Conservation (phyloP, 1,140 invertebrate species). For the Drosophila pachea region DNA sequence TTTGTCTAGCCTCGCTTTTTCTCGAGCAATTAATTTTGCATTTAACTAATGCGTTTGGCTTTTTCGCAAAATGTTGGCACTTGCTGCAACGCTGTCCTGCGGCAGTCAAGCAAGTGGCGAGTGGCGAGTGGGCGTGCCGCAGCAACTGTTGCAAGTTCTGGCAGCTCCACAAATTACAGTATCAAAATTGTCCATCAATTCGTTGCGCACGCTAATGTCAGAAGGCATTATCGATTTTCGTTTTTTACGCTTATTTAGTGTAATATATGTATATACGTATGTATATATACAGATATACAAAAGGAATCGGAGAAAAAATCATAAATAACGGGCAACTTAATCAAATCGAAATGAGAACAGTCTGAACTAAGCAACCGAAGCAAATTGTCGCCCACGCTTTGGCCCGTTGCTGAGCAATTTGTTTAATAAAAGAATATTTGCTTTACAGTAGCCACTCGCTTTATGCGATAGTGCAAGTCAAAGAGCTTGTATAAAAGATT, state of each 20-base stretch:
- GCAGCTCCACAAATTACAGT: constrained; percentile 60
- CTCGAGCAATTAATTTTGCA: constrained; percentile 65
- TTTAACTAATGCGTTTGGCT: constrained; percentile 68
- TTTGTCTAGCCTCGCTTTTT: constrained; percentile 34
- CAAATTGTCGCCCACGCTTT: constrained; percentile 47
- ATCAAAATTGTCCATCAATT: constrained; percentile 65
- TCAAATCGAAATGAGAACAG: constrained; percentile 50
- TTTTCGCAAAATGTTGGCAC: constrained; percentile 43
- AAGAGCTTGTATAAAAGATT: not conserved
- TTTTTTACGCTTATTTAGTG: constrained; percentile 33
- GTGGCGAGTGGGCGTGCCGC: too few relatives aligned
- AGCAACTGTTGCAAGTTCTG: constrained; percentile 1
- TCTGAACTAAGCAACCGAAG: constrained; percentile 34
- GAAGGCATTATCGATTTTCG: constrained; percentile 68
- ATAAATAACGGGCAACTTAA: constrained; percentile 51
- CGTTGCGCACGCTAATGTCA: constrained; percentile 39
- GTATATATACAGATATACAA: not conserved
- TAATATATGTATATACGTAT: not conserved
- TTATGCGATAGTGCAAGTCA: not conserved
- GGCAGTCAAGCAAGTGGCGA: too few relatives aligned
- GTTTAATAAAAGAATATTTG: constrained; percentile 46
- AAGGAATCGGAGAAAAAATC: not conserved
- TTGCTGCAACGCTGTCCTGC: constrained; percentile 9
- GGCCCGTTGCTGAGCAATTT: constrained; percentile 52
- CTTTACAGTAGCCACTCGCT: constrained; percentile 27